A percentile compares a stretch with the other conserved stretches of the same genome.
Evolutionary conservation across 2,797 vertebrate species (phyloP).

Genomic region (Threskiornis aethiopicus): DNA sequence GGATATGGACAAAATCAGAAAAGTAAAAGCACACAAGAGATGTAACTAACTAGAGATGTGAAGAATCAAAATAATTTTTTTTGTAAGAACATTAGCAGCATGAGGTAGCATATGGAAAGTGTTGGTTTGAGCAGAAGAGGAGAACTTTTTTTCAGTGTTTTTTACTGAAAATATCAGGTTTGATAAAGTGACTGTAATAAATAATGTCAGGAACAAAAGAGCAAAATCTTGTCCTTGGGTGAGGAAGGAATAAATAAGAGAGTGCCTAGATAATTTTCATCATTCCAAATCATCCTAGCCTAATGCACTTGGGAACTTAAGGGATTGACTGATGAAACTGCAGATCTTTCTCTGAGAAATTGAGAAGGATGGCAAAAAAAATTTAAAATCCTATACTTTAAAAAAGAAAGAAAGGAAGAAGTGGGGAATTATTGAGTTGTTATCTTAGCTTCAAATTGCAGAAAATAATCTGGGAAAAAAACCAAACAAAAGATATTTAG

Average conservation of each 20-base stretch:
- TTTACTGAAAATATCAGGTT: not conserved
- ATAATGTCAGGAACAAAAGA: not conserved
- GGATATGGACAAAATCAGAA: not conserved
- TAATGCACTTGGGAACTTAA: not conserved
- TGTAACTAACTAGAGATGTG: not conserved
- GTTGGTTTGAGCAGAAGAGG: not conserved
- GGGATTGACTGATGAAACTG: not conserved
- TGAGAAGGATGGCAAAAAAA: not conserved
- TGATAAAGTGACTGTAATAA: not conserved
- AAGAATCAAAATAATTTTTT: not conserved
- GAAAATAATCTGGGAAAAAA: not conserved
- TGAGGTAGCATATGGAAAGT: not conserved
- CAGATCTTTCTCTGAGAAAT: not conserved
- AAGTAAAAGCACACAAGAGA: not conserved
- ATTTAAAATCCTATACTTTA: not conserved
- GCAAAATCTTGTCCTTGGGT: not conserved
- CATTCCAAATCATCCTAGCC: not conserved
- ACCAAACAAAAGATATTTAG: not conserved
- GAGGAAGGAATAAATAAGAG: not conserved
- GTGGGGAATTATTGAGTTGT: not conserved
- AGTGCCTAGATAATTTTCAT: not conserved
- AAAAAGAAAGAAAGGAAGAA: not conserved
- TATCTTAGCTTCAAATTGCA: not conserved
- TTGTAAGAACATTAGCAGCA: not conserved
- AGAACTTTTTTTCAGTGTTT: not conserved